Evolutionary conservation across 2,888 invertebrate genomes (phyloP).

Genomic region (Teleiodes luculella): DNA sequence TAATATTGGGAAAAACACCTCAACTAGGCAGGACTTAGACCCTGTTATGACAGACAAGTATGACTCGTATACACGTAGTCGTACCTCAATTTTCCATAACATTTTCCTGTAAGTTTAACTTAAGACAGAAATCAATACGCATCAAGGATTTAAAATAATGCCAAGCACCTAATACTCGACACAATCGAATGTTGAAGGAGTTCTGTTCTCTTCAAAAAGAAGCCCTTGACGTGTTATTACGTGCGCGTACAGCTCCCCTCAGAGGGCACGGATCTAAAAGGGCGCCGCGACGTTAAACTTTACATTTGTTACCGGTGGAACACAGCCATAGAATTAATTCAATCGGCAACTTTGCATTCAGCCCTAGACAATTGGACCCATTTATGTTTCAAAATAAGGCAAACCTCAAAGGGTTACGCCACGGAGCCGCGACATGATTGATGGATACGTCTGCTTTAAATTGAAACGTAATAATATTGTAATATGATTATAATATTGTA

Average conservation of each 20-base stretch:
- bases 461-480: slow-evolving; percentile 3
- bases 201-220: slow-evolving; percentile 24
- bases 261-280: slow-evolving; percentile 30
- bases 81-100: too few relatives aligned
- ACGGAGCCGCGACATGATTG: slow-evolving; percentile 51
- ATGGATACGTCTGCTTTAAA: slow-evolving; percentile 34
- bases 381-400: slow-evolving; percentile 59
- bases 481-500: too few relatives aligned
- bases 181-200: neutral
- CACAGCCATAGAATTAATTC: slow-evolving; percentile 74
- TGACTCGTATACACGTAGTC: too few relatives aligned
- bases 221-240: slow-evolving; percentile 32
- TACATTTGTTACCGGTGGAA: slow-evolving; percentile 64
- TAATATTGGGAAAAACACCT: too few relatives aligned
- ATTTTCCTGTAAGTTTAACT: neutral
- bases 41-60: too few relatives aligned
- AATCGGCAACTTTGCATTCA: slow-evolving; percentile 70
- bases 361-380: slow-evolving; percentile 63
- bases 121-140: neutral
- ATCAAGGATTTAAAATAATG: neutral
- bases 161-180: neutral
- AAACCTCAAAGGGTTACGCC: slow-evolving; percentile 56
- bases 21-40: too few relatives aligned
- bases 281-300: slow-evolving; percentile 49
- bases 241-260: slow-evolving; percentile 21